Percentiles rank a stretch among this genome's conserved stretches.
Conservation (phyloP, 2,888 invertebrate species). For the Mayetiola destructor region DNA sequence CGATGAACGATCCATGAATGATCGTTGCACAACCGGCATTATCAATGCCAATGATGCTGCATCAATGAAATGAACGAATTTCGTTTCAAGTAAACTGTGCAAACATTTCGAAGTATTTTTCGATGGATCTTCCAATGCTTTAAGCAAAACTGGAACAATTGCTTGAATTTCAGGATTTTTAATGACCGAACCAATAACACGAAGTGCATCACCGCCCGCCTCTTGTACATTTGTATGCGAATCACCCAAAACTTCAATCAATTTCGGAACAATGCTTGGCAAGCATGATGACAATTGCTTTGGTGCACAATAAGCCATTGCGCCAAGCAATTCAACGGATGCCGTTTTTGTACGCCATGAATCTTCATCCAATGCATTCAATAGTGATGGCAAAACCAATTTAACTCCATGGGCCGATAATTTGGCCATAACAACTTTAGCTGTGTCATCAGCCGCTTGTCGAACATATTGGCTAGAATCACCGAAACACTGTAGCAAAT, state of each 20-base stretch:
- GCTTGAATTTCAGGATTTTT: slow-evolving; percentile 97
- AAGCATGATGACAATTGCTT: slow-evolving; percentile 95
- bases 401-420: slow-evolving; percentile 90
- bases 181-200: slow-evolving; percentile 94
- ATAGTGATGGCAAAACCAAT: slow-evolving; percentile 81
- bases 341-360: slow-evolving; percentile 98
- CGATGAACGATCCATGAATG: slow-evolving; percentile 93
- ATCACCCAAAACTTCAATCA: slow-evolving; percentile 92
- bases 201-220: slow-evolving; percentile 89
- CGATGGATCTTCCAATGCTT: slow-evolving; percentile 91
- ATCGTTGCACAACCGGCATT: slow-evolving; percentile 97
- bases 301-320: slow-evolving; percentile 98
- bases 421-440: slow-evolving; percentile 88
- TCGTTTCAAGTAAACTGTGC: slow-evolving; percentile 84
- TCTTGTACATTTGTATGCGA: slow-evolving; percentile 95
- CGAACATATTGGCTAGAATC: slow-evolving; percentile 91
- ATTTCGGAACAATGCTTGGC: slow-evolving; percentile 93
- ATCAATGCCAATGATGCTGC: slow-evolving; percentile 95
- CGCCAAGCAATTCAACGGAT: slow-evolving; percentile 87
- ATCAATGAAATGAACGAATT: slow-evolving; percentile 98
- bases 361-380: slow-evolving; percentile 90
- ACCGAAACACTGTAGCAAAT: slow-evolving; percentile 88
- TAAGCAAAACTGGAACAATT: slow-evolving; percentile 71
- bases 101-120: slow-evolving; percentile 85
- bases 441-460: slow-evolving; percentile 91